Conservation (phyloP, 2,888 invertebrate genomes). For the Andrena praecox region DNA sequence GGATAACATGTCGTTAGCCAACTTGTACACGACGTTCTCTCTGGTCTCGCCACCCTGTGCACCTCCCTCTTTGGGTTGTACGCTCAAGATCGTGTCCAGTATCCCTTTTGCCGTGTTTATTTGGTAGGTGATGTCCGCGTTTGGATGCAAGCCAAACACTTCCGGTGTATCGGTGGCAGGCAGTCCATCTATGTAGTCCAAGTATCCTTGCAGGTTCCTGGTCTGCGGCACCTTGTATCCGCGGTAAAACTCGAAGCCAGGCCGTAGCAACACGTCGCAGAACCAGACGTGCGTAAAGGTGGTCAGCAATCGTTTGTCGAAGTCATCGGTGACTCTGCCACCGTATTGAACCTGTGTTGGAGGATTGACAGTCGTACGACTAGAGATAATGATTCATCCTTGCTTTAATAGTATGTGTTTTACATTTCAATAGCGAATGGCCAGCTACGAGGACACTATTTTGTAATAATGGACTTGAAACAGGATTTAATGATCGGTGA, state of each 20-base stretch:
- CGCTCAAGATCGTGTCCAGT: conserved; percentile 96
- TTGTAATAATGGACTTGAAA: neutral
- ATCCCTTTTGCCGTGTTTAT: conserved; percentile 98
- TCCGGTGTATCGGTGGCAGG: conserved; percentile 96
- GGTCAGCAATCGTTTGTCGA: conserved; percentile 96
- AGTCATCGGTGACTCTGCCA: conserved; percentile 98
- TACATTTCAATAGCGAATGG: no score
- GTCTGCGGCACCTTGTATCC: conserved; percentile 96
- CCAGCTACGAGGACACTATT: neutral
- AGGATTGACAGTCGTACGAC: neutral
- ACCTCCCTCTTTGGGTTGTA: conserved; percentile 98
- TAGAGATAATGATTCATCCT: no score
- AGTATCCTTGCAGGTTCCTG: conserved; percentile 91
- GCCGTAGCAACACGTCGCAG: conserved; percentile 94
- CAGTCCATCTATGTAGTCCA: conserved; percentile 94
- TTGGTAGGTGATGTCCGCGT: conserved; percentile 99
- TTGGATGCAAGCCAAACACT: conserved; percentile 97
- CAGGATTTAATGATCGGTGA: conserved; percentile 2
- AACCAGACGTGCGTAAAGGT: conserved; percentile 99
- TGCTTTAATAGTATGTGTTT: no score
- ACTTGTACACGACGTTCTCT: conserved; percentile 95
- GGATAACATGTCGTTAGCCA: conserved; percentile 96
- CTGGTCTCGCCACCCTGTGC: conserved; percentile 96
- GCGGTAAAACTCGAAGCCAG: conserved; percentile 96
- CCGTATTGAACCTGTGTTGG: conserved; percentile 88